Evolutionary conservation across 2,797 vertebrate species (phyloP), one percentile per base, ranked within the genome.

Genomic region (Arctocebus calabarensis): DNA sequence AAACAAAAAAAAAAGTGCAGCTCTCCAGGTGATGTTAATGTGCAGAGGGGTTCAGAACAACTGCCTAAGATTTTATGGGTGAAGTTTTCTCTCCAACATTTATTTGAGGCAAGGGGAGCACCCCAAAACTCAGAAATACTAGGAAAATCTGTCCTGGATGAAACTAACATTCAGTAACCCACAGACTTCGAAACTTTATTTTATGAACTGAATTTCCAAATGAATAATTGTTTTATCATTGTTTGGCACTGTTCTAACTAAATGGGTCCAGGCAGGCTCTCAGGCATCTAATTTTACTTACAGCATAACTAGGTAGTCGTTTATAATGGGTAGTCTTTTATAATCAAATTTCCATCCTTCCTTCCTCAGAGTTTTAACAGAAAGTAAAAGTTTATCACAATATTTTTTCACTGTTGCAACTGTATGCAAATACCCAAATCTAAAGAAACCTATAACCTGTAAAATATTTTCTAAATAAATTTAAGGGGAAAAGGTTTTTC

Each of bases 381-480:
- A 81, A 92, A 57, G 10, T 68, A 88, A 96, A 96, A 70, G 94
- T 82, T 83, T 95, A 81, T 19, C 57, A 12, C 19, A 86, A 19
- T 59, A 97, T 89, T 77, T 75, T 32, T 81, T 81, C 43, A 66
- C 43, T 75, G 85, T 91, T 93, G 61, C 55, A 97, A 97, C 37
- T 90, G 96, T 22, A 87, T 7, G 64, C 45, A 97, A 97, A 95
- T 27, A 70, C 32, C 52, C 70, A 79, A 92, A 64, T 32, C 81
- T 89, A 97, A 84, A 98, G 95, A 96, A 71, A 91, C 78, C 95
- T 40, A 96, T 32, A 90, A 77, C 57, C 97, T 93, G 52, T 93
- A 62, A 97, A 96, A 64, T 93, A 95, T 29, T 78, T 90, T 84
- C 34, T 59, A 84, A 78, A 88, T 43, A 92, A 71, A 78, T 29